phyloP scores from a whole-genome alignment of 2,888 invertebrate genomes.

The Drosophila neoperkinsi region DNA sequence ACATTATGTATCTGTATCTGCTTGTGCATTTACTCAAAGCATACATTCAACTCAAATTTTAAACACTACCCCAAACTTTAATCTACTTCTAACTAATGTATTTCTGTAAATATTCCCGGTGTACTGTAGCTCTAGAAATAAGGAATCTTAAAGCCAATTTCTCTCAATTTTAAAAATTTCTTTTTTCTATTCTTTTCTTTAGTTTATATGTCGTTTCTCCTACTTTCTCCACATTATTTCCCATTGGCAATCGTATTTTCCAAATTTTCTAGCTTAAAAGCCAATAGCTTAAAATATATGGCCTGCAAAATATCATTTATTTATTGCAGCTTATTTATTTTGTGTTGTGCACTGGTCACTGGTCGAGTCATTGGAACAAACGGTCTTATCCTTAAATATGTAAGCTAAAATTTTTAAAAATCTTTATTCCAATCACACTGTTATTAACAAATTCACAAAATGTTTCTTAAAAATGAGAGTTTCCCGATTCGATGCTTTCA shows the following conservation, averaged over 20 bases:
- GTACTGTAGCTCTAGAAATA: background rate
- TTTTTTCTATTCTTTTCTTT: background rate
- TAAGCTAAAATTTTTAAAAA: background rate
- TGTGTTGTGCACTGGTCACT: background rate
- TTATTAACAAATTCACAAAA: background rate
- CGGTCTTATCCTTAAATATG: background rate
- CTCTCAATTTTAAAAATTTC: background rate
- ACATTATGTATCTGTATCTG: constrained; percentile 3
- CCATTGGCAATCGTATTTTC: background rate
- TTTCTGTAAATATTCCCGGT: background rate
- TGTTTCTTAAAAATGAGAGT: background rate
- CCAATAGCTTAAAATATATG: background rate
- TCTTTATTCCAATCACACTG: background rate
- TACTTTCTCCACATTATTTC: background rate
- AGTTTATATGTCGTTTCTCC: background rate
- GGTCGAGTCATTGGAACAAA: background rate
- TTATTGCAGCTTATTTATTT: background rate
- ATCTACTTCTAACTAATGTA: background rate
- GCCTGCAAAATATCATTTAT: background rate
- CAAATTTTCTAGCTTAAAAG: background rate
- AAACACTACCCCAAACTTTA: background rate
- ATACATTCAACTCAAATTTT: background rate
- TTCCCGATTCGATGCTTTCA: background rate
- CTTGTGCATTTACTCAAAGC: background rate
- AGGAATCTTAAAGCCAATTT: background rate